Evolutionary conservation across 2,113 vertebrate genomes (phyloP), one percentile per base, ranked within the genome.

Genomic region (Henicopernis longicauda): DNA sequence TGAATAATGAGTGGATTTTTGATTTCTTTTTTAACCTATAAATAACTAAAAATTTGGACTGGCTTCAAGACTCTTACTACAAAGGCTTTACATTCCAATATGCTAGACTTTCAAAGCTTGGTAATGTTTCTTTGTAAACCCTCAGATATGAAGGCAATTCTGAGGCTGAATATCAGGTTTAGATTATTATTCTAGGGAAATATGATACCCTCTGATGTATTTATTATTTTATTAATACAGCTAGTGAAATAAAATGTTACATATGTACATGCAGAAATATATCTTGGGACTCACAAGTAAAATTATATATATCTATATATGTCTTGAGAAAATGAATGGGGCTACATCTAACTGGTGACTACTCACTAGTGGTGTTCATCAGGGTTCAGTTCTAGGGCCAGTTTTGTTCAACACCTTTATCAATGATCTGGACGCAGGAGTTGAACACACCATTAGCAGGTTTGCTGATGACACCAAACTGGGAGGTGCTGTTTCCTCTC

Each of bases 341-440:
- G 3, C 26, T 49, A 18, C 20, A 10, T 14, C 13, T 72, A 81
- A 4, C 31, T 65, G 57, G 20, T 14, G 22, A 40, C 9, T 2
- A 6, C 54, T 8, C 10, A 11, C 16, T 7, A 45, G 65, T 2
- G 6, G 2, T 52, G 47, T 9, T 77, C 42, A 38, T 58, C 34
- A 44, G 16, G 26, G 25, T 5, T 29, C 55, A 32, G 1, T 47
- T 63, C 34, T 4, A 34, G 66, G 23, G 27, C 22, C 23, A 27
- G 17, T 44, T 77, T 32, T 21, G 7, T 70, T 61, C 67, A 38
- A 10, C 8, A 1, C 9, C 0, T 0, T 31, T 23, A 5, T 11
- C 29, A 32, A 3, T 1, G 6, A 23, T 27, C 31, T 47, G 14
- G 16, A 27, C 8, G 6, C 22, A 55, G 44, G n/a, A 44, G 54